Evolutionary conservation across 2,888 invertebrate species (phyloP).

Genomic region (Troilus luridus): DNA sequence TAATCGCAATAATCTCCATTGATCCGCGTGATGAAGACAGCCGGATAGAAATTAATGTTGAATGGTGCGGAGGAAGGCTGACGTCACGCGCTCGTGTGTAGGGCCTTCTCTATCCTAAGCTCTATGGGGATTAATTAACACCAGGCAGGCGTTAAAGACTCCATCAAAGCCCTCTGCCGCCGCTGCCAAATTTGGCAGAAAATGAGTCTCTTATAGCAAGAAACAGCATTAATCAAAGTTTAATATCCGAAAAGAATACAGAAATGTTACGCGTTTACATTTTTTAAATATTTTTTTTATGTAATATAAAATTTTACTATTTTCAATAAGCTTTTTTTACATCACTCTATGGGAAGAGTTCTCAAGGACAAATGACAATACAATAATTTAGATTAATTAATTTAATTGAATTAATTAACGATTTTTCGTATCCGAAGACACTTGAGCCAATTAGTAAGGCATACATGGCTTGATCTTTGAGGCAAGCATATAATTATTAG

Average conservation of each 20-base stretch:
- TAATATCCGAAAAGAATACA: background rate
- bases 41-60: conserved; percentile 48
- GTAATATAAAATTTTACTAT: no score
- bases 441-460: no score
- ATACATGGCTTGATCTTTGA: no score
- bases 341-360: no score
- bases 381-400: no score
- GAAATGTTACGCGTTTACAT: no score
- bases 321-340: no score
- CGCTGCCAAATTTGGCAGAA: background rate
- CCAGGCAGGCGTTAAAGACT: background rate
- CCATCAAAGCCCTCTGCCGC: background rate
- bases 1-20: conserved; percentile 48
- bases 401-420: no score
- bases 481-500: no score
- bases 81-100: background rate
- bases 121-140: background rate
- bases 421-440: no score
- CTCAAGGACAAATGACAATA: no score
- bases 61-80: conserved; percentile 27
- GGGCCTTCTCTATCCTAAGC: background rate
- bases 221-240: background rate
- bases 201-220: background rate
- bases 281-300: no score
- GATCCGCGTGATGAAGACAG: conserved; percentile 44